A percentile compares a stretch with the other conserved stretches of the same genome.
phyloP scores from a whole-genome alignment of 1,140 invertebrate species.

The Drosophila ironensis region DNA sequence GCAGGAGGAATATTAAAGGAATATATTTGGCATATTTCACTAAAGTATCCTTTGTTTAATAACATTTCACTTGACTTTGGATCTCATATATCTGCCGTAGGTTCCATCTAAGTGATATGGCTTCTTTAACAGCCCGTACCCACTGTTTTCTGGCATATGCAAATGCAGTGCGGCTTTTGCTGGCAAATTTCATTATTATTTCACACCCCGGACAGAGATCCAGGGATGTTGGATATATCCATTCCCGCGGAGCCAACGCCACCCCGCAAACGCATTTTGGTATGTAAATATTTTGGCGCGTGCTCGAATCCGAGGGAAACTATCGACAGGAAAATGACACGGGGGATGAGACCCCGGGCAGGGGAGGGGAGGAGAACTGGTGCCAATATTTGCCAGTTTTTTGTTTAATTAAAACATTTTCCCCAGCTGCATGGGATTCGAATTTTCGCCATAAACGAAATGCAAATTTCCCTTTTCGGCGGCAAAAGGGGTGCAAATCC shows the following conservation, averaged over 20 bases:
- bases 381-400: conserved; percentile 67
- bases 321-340: background rate
- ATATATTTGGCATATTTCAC: no score
- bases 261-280: conserved; percentile 55
- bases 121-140: background rate
- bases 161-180: conserved; percentile 49
- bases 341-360: background rate
- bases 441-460: conserved; percentile 31
- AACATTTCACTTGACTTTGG: background rate
- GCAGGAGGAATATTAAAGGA: no score
- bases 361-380: conserved; percentile 7
- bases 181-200: conserved; percentile 70
- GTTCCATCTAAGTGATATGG: background rate
- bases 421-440: conserved; percentile 11
- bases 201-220: conserved; percentile 25
- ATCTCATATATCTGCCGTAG: no score
- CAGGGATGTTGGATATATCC: no score
- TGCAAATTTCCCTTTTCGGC: conserved; percentile 53
- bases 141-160: conserved; percentile 55
- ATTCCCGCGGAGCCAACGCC: background rate
- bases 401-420: conserved; percentile 76
- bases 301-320: conserved; percentile 9
- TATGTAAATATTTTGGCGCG: conserved; percentile 66
- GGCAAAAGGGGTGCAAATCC: conserved; percentile 29
- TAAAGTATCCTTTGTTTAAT: no score